phyloP scores from a whole-genome alignment of 2,888 invertebrate genomes.

The Drosophila limbata region DNA sequence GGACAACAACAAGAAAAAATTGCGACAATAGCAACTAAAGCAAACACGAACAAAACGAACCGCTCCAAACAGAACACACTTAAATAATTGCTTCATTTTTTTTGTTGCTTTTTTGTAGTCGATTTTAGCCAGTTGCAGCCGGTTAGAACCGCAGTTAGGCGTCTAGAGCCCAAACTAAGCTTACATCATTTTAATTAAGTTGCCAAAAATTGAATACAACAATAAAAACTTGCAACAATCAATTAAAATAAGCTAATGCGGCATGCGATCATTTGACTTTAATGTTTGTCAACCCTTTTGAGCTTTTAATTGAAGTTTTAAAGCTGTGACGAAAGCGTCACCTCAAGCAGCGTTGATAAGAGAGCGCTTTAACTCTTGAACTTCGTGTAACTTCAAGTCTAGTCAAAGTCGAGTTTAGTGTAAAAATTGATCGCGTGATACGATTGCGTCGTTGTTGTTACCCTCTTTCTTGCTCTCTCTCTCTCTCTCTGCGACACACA shows the following conservation, averaged over 20 bases:
- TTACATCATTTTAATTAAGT: conserved; percentile 65
- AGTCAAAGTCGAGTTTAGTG: conserved; percentile 46
- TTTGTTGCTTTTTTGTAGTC: conserved; percentile 8
- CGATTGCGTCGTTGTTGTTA: conserved; percentile 24
- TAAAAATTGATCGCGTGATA: conserved; percentile 57
- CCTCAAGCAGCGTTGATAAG: conserved; percentile 55
- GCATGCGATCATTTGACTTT: conserved; percentile 12
- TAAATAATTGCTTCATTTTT: conserved; percentile 63
- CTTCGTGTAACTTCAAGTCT: conserved; percentile 45
- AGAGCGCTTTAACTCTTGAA: conserved; percentile 59
- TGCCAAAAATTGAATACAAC: conserved; percentile 25
- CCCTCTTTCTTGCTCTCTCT: conserved; percentile 4
- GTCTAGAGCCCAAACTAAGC: conserved; percentile 38
- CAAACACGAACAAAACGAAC: conserved; percentile 24
- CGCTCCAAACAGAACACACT: conserved; percentile 36
- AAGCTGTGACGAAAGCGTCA: conserved; percentile 48
- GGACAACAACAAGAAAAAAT: conserved; percentile 27
- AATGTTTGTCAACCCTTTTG: conserved; percentile 33
- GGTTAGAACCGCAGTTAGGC: conserved; percentile 57
- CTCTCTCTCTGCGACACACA: conserved; percentile 19
- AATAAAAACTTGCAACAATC: conserved; percentile 22
- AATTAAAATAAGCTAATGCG: conserved; percentile 39
- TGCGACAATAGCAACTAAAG: conserved; percentile 28
- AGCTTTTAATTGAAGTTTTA: conserved; percentile 43
- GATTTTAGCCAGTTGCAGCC: conserved; percentile 59